These are phyloP conservation scores for Pogonocichla stellata DNA, from an alignment of 2,113 vertebrate species.

Conservation along the genomic window DNA sequence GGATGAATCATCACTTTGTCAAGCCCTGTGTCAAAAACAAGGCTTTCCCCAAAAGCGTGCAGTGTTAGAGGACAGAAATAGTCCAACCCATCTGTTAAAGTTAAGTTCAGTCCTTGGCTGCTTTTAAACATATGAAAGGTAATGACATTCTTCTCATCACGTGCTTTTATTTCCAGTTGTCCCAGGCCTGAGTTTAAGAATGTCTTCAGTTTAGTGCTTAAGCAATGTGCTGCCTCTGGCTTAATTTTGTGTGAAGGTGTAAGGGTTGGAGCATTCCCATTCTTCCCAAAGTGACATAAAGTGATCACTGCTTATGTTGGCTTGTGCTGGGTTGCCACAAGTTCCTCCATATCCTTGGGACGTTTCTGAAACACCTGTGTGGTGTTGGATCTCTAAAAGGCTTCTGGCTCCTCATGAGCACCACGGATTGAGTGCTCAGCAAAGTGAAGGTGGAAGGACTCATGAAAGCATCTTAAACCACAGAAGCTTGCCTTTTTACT, in stretches of 20 bases:
- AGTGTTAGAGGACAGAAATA: not conserved
- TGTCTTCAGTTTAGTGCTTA: not conserved
- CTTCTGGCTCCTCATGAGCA: not conserved
- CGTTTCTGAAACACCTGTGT: not conserved
- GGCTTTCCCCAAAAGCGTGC: not conserved
- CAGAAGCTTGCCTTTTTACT: not conserved
- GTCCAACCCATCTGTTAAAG: not conserved
- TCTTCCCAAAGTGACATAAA: not conserved
- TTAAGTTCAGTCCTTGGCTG: not conserved
- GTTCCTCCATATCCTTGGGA: not conserved
- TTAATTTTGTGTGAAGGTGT: not conserved
- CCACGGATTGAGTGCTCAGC: not conserved
- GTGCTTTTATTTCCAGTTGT: slow-evolving; percentile 1
- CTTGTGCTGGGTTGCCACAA: not conserved
- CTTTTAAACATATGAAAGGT: not conserved
- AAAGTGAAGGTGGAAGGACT: not conserved
- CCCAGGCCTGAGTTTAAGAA: not conserved
- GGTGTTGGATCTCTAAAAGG: not conserved
- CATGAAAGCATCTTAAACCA: not conserved
- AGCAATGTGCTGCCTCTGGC: not conserved
- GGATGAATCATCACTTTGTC: slow-evolving; percentile 64
- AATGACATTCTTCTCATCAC: not conserved
- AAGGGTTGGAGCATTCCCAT: not conserved
- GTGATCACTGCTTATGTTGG: not conserved
- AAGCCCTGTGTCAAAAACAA: slow-evolving; percentile 15